These are phyloP conservation scores for Erynnis tages DNA, from an alignment of 2,888 invertebrate species.

Conservation along the genomic window DNA sequence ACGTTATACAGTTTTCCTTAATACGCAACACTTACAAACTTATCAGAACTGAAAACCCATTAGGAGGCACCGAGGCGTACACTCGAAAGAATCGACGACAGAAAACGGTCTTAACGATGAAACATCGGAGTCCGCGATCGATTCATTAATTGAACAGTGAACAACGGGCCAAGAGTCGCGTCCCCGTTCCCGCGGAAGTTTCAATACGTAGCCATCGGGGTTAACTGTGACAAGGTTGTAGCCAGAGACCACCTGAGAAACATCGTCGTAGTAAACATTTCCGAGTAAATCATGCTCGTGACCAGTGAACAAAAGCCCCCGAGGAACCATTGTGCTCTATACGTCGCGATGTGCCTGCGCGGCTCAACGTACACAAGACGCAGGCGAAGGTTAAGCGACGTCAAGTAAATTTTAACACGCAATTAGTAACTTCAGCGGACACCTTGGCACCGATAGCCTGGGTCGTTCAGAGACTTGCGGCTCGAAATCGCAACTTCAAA, in stretches of 20 bases:
- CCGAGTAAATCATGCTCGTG: conserved; percentile 54
- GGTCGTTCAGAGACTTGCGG: conserved; percentile 53
- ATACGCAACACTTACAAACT: background rate
- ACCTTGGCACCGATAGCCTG: conserved; percentile 71
- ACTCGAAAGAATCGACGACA: conserved; percentile 6
- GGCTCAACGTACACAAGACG: conserved; percentile 50
- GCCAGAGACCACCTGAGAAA: conserved; percentile 68
- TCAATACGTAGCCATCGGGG: conserved; percentile 61
- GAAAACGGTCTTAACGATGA: conserved; percentile 13
- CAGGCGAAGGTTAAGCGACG: conserved; percentile 68
- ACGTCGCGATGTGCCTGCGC: conserved; percentile 37
- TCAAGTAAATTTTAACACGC: conserved; percentile 79
- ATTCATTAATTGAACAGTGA: conserved; percentile 59
- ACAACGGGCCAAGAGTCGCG: conserved; percentile 48
- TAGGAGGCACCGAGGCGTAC: background rate
- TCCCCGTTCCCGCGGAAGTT: conserved; percentile 67
- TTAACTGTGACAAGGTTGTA: conserved; percentile 75
- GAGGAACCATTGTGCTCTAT: conserved; percentile 43
- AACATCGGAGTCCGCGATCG: conserved; percentile 23
- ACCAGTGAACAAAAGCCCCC: conserved; percentile 45
- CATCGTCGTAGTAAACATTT: conserved; percentile 58
- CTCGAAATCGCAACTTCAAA: conserved; percentile 15
- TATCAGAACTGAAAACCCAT: background rate
- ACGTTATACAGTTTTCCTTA: too few species aligned
- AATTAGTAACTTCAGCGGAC: conserved; percentile 68